These are phyloP conservation scores for Ptychoptera albimana DNA, from an alignment of 2,888 invertebrate genomes.

Conservation along the genomic window DNA sequence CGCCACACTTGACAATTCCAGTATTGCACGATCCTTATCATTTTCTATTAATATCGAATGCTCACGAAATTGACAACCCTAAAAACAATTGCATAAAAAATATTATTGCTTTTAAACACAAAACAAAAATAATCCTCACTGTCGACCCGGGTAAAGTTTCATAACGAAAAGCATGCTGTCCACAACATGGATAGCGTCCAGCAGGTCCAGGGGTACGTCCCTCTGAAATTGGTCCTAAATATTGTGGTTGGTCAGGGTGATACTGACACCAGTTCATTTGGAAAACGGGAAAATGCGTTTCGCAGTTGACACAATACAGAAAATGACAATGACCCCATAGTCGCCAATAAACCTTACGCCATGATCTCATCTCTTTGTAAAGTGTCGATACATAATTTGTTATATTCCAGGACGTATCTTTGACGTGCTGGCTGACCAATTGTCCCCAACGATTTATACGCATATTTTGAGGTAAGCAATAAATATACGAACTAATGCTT, in stretches of 20 bases:
- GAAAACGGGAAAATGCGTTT: slow-evolving; percentile 57
- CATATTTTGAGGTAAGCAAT: slow-evolving; percentile 56
- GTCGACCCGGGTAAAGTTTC: slow-evolving; percentile 27
- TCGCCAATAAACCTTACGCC: slow-evolving; percentile 88
- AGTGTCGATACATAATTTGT: slow-evolving; percentile 63
- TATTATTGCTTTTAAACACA: not conserved
- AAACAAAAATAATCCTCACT: not conserved
- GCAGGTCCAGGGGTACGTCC: slow-evolving; percentile 47
- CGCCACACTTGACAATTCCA: slow-evolving; percentile 28
- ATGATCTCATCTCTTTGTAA: slow-evolving; percentile 63
- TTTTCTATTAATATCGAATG: slow-evolving; percentile 48
- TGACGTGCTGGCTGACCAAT: slow-evolving; percentile 50
- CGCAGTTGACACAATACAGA: slow-evolving; percentile 64
- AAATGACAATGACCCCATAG: slow-evolving; percentile 86
- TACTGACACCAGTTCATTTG: slow-evolving; percentile 68
- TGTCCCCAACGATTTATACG: slow-evolving; percentile 57
- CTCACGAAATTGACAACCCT: slow-evolving; percentile 63
- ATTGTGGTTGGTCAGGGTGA: slow-evolving; percentile 64
- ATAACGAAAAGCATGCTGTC: slow-evolving; percentile 55
- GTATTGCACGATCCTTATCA: slow-evolving; percentile 48
- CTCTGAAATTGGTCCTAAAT: slow-evolving; percentile 45
- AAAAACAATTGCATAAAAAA: slow-evolving; percentile 4
- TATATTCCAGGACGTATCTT: slow-evolving; percentile 64
- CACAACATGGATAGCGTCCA: slow-evolving; percentile 76
- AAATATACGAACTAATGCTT: slow-evolving; percentile 50